Evolutionary conservation across 2,888 invertebrate species (phyloP), one percentile per base, ranked within the genome.

Genomic region (Leucoma salicis): DNA sequence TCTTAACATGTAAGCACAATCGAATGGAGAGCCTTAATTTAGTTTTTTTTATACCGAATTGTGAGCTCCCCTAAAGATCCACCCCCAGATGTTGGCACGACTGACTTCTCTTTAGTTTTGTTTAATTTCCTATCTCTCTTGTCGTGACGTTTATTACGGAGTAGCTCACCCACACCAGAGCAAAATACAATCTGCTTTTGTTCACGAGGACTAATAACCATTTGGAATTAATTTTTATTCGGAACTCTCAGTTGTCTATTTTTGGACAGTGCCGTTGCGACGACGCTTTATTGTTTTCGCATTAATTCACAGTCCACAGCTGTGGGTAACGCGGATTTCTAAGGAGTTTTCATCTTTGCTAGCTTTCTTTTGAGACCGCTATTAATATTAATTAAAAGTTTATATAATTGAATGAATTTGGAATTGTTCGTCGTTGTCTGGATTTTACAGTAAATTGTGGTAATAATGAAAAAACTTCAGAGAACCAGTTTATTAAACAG

Each of bases 371-470:
- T 78, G 82, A 80, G 8, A 80, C 77, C 78, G 75, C 86, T 89
- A 88, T 87, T 89, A 87, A 89, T 89, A 88, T 89, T 89, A 88
- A 89, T 88, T 88, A 88, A 88, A 89, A 88, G 82, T 88, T 88
- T 86, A 82, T 85, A 87, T 87, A 86, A 88, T 83, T 87, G 83
- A 86, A 87, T 82, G 78, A 77, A 81, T 83, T 81, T 70, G 68
- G 81, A 79, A 86, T 86, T 84, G 82, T 87, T 78, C 78, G 59
- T 63, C 78, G 82, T 82, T 82, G 82, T 82, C n/a, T 74, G 74
- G 74, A 74, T 70, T 74, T 76, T 40, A 71, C 75, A 78, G 70
- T 75, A 76, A 81, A 78, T 78, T 78, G 74, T 63, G 72, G 77
- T 75, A 79, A 82, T 85, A 85, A 87, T 87, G 84, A 84, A 86